Evolutionary conservation across 2,888 invertebrate species (phyloP), one percentile per base, ranked within the genome.

Genomic region (Mesorhabditis sp.): DNA sequence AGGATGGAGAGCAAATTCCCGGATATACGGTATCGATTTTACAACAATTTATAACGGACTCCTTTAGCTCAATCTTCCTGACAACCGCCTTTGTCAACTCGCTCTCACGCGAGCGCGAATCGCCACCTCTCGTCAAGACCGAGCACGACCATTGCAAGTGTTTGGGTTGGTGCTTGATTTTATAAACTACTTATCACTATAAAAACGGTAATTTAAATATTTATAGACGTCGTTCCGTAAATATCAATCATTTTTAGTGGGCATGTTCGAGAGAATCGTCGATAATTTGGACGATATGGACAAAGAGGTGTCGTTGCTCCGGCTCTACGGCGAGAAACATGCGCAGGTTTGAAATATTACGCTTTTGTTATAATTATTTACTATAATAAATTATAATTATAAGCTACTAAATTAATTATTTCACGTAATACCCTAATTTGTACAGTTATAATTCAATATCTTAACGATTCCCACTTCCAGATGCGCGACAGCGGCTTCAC

Each of bases 81-180:
- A 80, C 77, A 7, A 80, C 77, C 5, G 80, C 76, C 2, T 77
- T 76, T 45, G 78, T 77, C n/a, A 78, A 76, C 70, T 80, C 77
- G n/a, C 67, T 76, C 68, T 75, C 75, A 43, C 72, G 75, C 50
- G 80, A 75, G 68, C 66, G 75, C 28, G 68, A 70, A 5, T 73
- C 77, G 0, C 77, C 79, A n/a, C 74, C 75, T 4, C 68, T 75
- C 3, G 79, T 79, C 2, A 79, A 77, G 62, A 79, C 79, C 3
- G 79, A 79, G 65, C 72, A 77, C 50, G 79, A 79, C 66, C 79
- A 79, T 62, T 79, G 77, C 70, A 77, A 77, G 68, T 78, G 78
- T 69, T 68, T 78, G 67, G 76, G 75, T 4, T 73, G 74, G 74
- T 72, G 50, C 65, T 72, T 62, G 72, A 28, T 28, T 28, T 28